A percentile compares a stretch with the other conserved stretches of the same genome.
Evolutionary conservation across 2,113 vertebrate genomes (phyloP).

Genomic region (Gasterosteus nipponicus): DNA sequence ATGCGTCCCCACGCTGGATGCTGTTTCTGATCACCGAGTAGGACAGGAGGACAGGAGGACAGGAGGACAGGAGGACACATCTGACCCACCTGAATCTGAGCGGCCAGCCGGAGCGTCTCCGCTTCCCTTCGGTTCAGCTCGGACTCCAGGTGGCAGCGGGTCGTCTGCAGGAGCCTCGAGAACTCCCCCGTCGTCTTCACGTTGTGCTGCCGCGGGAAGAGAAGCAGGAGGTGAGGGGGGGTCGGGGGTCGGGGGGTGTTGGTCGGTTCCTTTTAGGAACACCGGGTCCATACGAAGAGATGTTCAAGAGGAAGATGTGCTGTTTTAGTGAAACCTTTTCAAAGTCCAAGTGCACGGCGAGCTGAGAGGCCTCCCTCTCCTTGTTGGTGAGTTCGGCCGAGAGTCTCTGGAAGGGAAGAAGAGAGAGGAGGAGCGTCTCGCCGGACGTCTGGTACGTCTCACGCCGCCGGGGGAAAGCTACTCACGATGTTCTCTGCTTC

Average conservation of each 20-base stretch:
- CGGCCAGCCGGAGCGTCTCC: conserved; percentile 82
- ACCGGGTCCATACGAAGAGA: background rate
- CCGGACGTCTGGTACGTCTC: background rate
- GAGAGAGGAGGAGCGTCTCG: background rate
- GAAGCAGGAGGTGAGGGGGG: background rate
- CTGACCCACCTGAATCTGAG: conserved; percentile 84
- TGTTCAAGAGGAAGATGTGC: too few species aligned
- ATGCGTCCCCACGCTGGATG: too few species aligned
- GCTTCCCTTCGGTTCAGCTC: conserved; percentile 86
- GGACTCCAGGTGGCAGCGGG: conserved; percentile 83
- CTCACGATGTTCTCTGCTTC: conserved; percentile 90
- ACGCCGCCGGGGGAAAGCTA: background rate
- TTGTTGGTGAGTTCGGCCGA: conserved; percentile 83
- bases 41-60: too few species aligned
- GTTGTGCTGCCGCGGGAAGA: conserved; percentile 80
- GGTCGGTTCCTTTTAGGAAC: background rate
- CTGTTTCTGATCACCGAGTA: too few species aligned
- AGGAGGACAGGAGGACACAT: too few species aligned
- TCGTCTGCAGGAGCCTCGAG: conserved; percentile 85
- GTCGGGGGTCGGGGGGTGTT: too few species aligned
- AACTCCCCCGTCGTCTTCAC: conserved; percentile 82
- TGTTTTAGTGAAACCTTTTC: conserved; percentile 84
- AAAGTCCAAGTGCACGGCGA: conserved; percentile 82
- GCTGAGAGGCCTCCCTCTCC: conserved; percentile 84
- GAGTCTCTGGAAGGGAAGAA: conserved; percentile 82